Conservation (phyloP, 2,888 invertebrate species). For the Epirrhoe alternata region DNA sequence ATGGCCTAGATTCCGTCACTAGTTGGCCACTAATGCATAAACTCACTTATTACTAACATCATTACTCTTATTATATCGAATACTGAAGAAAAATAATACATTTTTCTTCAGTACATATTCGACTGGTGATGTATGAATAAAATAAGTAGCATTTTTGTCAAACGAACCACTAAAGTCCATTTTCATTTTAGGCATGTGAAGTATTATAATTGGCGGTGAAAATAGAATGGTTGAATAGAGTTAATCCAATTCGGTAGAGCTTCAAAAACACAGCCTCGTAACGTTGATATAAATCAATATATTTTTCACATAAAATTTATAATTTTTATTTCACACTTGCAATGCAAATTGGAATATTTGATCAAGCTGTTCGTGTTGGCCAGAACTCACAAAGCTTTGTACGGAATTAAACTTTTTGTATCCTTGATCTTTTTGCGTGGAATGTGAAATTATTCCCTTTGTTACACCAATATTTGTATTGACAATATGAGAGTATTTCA, state of each 20-base stretch:
- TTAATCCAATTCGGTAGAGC: slow-evolving; percentile 37
- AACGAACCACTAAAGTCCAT: neutral
- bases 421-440: neutral
- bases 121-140: too few species aligned
- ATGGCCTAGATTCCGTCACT: too few species aligned
- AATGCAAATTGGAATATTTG: slow-evolving; percentile 25
- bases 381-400: slow-evolving; percentile 14
- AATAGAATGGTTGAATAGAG: slow-evolving; percentile 27
- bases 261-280: slow-evolving; percentile 29
- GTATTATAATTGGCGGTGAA: neutral
- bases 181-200: neutral
- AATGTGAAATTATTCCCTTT: slow-evolving; percentile 13
- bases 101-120: too few species aligned
- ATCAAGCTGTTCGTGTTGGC: slow-evolving; percentile 15
- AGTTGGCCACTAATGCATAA: too few species aligned
- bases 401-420: slow-evolving; percentile 15
- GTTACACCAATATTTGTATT: slow-evolving; percentile 8
- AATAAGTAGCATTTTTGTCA: neutral
- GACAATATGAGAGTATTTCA: neutral
- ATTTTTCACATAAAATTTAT: slow-evolving; percentile 20
- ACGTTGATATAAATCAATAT: slow-evolving; percentile 29
- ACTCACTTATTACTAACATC: too few species aligned
- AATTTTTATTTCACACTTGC: slow-evolving; percentile 24
- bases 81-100: too few species aligned
- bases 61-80: too few species aligned